Base-by-base conservation (phyloP, 2,113 vertebrate species). In the Nycticryphes semicollaris region DNA sequence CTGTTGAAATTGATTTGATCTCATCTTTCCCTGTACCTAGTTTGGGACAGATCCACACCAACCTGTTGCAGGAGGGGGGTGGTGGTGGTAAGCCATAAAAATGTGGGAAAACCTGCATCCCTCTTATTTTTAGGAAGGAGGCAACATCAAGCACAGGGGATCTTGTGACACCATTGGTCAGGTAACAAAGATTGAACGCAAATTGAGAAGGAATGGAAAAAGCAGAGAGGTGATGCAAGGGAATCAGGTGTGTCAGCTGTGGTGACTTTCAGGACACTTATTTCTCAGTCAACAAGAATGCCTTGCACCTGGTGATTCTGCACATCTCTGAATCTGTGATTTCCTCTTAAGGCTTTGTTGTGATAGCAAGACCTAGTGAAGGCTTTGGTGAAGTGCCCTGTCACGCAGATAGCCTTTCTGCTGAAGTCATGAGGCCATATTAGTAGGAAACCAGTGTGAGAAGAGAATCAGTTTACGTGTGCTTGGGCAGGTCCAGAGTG, bases 1-100 rank as follows among this genome's bases (percentile, higher is more conserved):
- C 23, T 85, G 25, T 43, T 47, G 18, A 80, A 88, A 68, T 2
- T 0, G 1, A 20, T 82, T 54, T 63, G 30, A 27, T 80, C 18
- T 43, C 47, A 62, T 54, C 54, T 84, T 23, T 3, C 56, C 10
- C 10, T 47, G 4, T 56, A 39, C n/a, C 18, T 57, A 13, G 13
- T 15, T 9, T 39, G 6, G n/a, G 33, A 12, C 20, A 6, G 13
- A 69, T 37, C 23, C n/a, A 51, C 13, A 28, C 27, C 37, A 39
- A n/a, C 0, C 3, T 6, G 5, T 2, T 12, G 12, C 8, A 6
- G 2, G 3, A 6, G 3, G 27, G 35, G 1, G 2, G 7, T 3
- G 27, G 35, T 39, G 39, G 39, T 39, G 39, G 39, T 39, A 66
- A 41, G 8, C 31, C 16, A 23, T 19, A 30, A 7, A 89, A 57